A percentile compares a stretch with the other conserved stretches of the same genome.
phyloP scores from a whole-genome alignment of 2,797 vertebrate genomes.

The Eremophila alpestris region DNA sequence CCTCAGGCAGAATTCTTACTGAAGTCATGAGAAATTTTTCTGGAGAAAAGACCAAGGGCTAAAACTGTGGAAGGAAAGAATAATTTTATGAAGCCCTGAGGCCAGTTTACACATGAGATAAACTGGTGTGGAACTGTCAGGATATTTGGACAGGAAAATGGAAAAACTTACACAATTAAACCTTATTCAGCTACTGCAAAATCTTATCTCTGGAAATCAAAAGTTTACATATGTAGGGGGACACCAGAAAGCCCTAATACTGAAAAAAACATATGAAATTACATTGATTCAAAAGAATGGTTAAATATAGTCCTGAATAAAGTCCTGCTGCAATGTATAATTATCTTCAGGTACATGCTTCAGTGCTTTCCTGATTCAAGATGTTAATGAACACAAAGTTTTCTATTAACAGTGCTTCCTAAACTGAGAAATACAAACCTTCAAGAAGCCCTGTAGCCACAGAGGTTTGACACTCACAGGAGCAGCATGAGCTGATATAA shows the following conservation, averaged over 20 bases:
- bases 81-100: background rate
- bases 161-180: background rate
- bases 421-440: background rate
- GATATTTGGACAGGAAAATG: background rate
- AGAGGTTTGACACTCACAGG: background rate
- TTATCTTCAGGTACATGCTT: background rate
- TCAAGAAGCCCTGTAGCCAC: background rate
- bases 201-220: background rate
- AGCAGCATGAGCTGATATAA: background rate
- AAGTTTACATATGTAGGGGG: background rate
- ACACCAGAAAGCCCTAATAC: background rate
- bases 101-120: background rate
- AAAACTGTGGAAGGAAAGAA: constrained; percentile 8
- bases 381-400: background rate
- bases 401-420: background rate
- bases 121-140: background rate
- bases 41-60: background rate
- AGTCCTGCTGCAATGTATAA: background rate
- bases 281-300: background rate
- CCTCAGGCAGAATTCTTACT: background rate
- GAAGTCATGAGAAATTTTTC: background rate
- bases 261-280: background rate
- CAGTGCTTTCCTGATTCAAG: background rate
- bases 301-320: background rate
- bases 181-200: background rate